Conservation (phyloP, 2,113 vertebrate species). For the Vombatus ursinus region DNA sequence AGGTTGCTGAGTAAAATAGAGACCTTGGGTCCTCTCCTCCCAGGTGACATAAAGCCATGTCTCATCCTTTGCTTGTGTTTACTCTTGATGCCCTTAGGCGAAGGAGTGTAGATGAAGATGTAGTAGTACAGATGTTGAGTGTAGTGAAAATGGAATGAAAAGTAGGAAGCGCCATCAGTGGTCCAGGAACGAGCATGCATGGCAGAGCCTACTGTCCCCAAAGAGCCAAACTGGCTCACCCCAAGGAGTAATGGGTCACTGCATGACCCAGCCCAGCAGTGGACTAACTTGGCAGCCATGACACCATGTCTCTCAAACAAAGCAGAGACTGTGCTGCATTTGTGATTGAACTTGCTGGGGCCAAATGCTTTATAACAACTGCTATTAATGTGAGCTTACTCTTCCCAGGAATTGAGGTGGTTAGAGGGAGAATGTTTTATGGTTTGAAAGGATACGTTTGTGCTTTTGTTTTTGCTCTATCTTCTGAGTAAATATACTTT, state of each 20-base stretch:
- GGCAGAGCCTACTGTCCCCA: background rate
- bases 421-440: background rate
- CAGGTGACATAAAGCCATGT: background rate
- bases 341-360: background rate
- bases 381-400: background rate
- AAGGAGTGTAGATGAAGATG: background rate
- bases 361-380: background rate
- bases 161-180: background rate
- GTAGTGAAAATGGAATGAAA: background rate
- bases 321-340: background rate
- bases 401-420: background rate
- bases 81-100: background rate
- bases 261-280: background rate
- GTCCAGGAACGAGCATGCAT: background rate
- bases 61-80: background rate
- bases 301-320: background rate
- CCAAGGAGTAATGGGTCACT: background rate
- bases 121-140: too few relatives aligned
- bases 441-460: background rate
- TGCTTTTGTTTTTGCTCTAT: background rate
- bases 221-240: background rate
- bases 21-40: background rate
- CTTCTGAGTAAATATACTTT: background rate
- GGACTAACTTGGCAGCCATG: background rate
- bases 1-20: background rate